These are phyloP conservation scores for Tillus elongatus DNA, from an alignment of 2,888 invertebrate species.

Conservation along the genomic window DNA sequence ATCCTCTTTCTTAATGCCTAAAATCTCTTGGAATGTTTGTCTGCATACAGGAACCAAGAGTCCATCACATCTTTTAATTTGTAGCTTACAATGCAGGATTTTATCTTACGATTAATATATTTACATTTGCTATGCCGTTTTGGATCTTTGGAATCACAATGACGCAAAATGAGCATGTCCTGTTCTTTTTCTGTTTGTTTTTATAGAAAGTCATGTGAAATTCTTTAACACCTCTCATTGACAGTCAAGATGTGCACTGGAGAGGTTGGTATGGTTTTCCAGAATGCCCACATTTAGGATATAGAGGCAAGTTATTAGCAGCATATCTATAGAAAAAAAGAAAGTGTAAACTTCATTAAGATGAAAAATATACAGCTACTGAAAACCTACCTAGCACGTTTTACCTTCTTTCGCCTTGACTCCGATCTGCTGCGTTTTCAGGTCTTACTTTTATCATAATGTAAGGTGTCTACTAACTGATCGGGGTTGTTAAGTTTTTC, in stretches of 20 bases:
- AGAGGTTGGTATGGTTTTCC: conserved; percentile 4
- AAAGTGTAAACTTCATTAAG: no score
- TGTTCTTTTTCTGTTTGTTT: not conserved
- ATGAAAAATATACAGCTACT: no score
- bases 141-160: not conserved
- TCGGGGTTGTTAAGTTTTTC: no score
- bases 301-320: conserved; percentile 4
- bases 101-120: not conserved
- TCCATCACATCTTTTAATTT: not conserved
- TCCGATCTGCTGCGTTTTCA: no score
- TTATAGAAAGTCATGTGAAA: not conserved
- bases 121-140: not conserved
- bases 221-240: not conserved
- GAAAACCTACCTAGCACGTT: no score
- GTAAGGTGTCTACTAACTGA: no score
- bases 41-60: not conserved
- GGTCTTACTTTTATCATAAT: no score
- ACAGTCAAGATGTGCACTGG: conserved; percentile 3
- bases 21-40: not conserved
- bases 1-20: not conserved
- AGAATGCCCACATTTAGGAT: not conserved
- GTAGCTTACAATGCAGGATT: not conserved
- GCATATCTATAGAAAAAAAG: conserved; percentile 9
- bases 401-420: no score
- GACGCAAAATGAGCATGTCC: not conserved